A percentile compares a stretch with the other conserved stretches of the same genome.
Conservation (phyloP, 1,140 invertebrate species). For the Heliconius hewitsoni region DNA sequence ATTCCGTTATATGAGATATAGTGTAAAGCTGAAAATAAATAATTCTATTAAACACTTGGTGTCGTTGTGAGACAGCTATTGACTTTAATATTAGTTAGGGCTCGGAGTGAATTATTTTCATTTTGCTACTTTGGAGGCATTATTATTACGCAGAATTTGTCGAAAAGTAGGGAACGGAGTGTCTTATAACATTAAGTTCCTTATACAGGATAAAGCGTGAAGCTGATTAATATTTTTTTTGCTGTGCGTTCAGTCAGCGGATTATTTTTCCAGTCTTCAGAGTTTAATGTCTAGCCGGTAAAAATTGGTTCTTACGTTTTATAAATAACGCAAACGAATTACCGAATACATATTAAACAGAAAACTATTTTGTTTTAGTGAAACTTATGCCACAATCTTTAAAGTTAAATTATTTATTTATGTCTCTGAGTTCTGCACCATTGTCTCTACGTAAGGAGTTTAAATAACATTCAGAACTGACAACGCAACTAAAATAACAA, state of each 20-base stretch:
- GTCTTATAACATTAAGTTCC: neutral
- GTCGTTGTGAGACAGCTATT: too few relatives aligned
- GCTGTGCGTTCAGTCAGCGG: too few relatives aligned
- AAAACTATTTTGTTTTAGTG: neutral
- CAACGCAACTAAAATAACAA: neutral
- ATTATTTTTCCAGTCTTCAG: too few relatives aligned
- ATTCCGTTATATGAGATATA: too few relatives aligned
- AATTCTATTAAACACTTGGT: too few relatives aligned
- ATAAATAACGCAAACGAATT: neutral
- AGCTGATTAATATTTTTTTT: neutral
- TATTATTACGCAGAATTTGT: too few relatives aligned
- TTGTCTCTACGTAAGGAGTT: slow-evolving; percentile 5
- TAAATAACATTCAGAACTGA: neutral
- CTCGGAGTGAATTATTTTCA: too few relatives aligned
- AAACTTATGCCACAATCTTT: neutral
- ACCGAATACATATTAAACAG: neutral
- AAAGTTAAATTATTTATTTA: slow-evolving; percentile 5
- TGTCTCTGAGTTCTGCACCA: neutral
- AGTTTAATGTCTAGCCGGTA: neutral
- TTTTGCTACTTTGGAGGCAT: too few relatives aligned
- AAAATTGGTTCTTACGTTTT: neutral
- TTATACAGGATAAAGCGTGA: neutral
- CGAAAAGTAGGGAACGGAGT: neutral
- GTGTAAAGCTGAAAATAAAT: too few relatives aligned
- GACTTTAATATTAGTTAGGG: too few relatives aligned